These are phyloP conservation scores for Pyrochroa serraticornis DNA, from an alignment of 2,888 invertebrate genomes.

Conservation along the genomic window DNA sequence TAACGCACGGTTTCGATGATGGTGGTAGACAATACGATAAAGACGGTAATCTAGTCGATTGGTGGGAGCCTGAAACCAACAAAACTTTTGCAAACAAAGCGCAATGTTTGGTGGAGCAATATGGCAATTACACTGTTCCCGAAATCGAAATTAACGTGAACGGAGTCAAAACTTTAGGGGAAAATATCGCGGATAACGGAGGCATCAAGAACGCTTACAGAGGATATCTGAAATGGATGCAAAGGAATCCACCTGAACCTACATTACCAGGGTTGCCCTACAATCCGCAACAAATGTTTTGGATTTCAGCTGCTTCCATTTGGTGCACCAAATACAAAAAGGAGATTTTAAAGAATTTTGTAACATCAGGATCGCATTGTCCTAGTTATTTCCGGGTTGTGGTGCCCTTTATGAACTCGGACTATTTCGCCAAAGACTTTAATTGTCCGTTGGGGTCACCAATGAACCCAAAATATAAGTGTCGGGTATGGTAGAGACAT, in stretches of 20 bases:
- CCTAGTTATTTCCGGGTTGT: conserved; percentile 64
- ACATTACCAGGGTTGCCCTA: conserved; percentile 70
- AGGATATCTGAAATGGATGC: conserved; percentile 77
- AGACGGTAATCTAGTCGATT: conserved; percentile 83
- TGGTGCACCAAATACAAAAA: conserved; percentile 85
- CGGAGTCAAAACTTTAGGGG: conserved; percentile 87
- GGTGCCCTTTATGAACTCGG: conserved; percentile 66
- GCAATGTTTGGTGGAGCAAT: conserved; percentile 86
- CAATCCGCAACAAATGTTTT: conserved; percentile 73
- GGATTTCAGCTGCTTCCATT: conserved; percentile 81
- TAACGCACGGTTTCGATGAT: conserved; percentile 84
- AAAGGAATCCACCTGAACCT: conserved; percentile 64
- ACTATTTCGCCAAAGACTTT: conserved; percentile 65
- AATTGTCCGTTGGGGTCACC: conserved; percentile 62
- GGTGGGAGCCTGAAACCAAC: conserved; percentile 85
- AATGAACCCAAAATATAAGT: conserved; percentile 67
- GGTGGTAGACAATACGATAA: conserved; percentile 85
- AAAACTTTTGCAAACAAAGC: conserved; percentile 77
- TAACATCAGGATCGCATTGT: conserved; percentile 76
- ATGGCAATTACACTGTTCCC: conserved; percentile 80
- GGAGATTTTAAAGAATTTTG: conserved; percentile 69
- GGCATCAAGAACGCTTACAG: conserved; percentile 88
- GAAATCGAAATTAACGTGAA: conserved; percentile 79
- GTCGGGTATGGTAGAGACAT: conserved; percentile 65
- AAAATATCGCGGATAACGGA: conserved; percentile 93